Evolutionary conservation across 2,797 vertebrate genomes (phyloP).

Genomic region (Microctenopoma steveboyesi): DNA sequence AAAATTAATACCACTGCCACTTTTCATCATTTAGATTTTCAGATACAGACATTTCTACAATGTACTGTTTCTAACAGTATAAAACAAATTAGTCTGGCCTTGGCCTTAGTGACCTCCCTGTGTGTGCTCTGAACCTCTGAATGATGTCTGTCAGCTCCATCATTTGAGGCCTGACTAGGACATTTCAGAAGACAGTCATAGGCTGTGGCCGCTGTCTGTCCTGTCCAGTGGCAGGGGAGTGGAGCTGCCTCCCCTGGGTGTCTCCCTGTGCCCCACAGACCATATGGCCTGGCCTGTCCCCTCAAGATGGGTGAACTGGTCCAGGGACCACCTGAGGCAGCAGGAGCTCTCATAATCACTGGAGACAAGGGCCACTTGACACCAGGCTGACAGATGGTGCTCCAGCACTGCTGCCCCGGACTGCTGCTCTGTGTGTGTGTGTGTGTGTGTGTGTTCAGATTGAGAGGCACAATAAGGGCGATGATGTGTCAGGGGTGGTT

Average conservation of each 20-base stretch:
- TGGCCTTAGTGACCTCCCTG: slow-evolving; percentile 20
- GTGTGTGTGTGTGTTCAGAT: slow-evolving; percentile 68
- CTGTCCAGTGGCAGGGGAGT: slow-evolving; percentile 54
- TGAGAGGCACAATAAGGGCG: slow-evolving; percentile 76
- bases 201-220: slow-evolving; percentile 50
- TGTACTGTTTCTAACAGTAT: too few species aligned
- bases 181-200: slow-evolving; percentile 58
- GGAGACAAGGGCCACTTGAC: slow-evolving; percentile 85
- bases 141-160: slow-evolving; percentile 55
- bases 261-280: slow-evolving; percentile 68
- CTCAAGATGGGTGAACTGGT: slow-evolving; percentile 70
- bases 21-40: neutral
- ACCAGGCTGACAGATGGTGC: slow-evolving; percentile 82
- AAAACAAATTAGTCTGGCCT: neutral
- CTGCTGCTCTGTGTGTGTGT: slow-evolving; percentile 46
- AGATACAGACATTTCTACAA: neutral
- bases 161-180: slow-evolving; percentile 49
- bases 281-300: slow-evolving; percentile 76
- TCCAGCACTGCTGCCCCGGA: slow-evolving; percentile 55
- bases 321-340: slow-evolving; percentile 82
- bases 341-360: slow-evolving; percentile 81
- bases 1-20: neutral
- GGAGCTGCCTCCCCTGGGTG: slow-evolving; percentile 66
- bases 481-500: slow-evolving; percentile 83
- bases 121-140: slow-evolving; percentile 37